Conservation (phyloP, 30 jellyfish, hydroid and myxozoan genomes). For the Chrysaora quinquecirrha region DNA sequence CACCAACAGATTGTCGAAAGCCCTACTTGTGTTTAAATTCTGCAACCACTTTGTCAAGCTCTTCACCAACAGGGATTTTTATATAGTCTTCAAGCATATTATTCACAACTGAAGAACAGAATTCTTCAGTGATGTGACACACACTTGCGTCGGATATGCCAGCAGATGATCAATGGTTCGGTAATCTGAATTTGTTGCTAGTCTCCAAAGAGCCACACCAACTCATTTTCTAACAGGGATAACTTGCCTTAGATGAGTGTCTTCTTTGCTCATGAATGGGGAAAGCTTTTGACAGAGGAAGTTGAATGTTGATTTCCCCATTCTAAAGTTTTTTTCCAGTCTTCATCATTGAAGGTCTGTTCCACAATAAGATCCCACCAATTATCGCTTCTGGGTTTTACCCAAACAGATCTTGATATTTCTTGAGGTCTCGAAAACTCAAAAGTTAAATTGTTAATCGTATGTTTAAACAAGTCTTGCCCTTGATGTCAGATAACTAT, state of each 20-base stretch:
- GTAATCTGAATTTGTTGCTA: too few relatives aligned
- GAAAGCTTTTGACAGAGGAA: too few relatives aligned
- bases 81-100: constrained; percentile 10
- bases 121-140: constrained; percentile 18
- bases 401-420: too few relatives aligned
- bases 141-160: constrained; percentile 46
- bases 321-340: constrained; percentile 24
- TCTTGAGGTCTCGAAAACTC: neutral
- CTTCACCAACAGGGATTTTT: constrained; percentile 19
- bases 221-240: constrained; percentile 3
- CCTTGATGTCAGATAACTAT: neutral
- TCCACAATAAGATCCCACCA: constrained; percentile 38
- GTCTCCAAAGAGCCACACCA: constrained; percentile 27
- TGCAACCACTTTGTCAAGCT: constrained; percentile 15
- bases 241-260: constrained; percentile 12
- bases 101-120: too few relatives aligned
- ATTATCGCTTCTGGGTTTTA: too few relatives aligned
- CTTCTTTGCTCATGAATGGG: too few relatives aligned
- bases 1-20: constrained; percentile 36
- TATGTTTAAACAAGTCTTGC: neutral
- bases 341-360: constrained; percentile 2
- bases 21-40: constrained; percentile 33
- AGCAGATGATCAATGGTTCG: constrained; percentile 41
- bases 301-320: too few relatives aligned
- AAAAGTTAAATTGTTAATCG: neutral